These are phyloP conservation scores for Cataglyphis albicans DNA, from an alignment of 2,888 invertebrate genomes.

Conservation along the genomic window DNA sequence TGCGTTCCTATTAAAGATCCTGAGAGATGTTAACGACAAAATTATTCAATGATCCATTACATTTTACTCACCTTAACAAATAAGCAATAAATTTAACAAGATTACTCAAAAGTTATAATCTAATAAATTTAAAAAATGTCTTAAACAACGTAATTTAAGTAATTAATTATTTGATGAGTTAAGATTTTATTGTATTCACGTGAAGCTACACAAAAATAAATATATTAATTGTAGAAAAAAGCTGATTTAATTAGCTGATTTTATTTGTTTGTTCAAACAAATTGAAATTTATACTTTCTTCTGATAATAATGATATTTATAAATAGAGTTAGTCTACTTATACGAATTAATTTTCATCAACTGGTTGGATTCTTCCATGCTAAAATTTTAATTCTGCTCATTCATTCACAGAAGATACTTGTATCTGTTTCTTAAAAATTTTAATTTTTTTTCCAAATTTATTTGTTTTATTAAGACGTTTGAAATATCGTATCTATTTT, in stretches of 20 bases:
- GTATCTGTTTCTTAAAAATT: not conserved
- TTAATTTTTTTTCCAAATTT: not conserved
- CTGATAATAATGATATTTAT: not conserved
- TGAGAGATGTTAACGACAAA: slow-evolving; percentile 3
- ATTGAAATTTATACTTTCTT: not conserved
- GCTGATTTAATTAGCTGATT: too few species aligned
- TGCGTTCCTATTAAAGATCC: slow-evolving; percentile 6
- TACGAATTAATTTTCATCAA: not conserved
- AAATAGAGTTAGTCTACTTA: not conserved
- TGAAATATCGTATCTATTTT: not conserved
- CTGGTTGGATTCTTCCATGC: not conserved
- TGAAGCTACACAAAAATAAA: not conserved
- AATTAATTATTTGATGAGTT: not conserved
- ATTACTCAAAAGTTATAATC: not conserved
- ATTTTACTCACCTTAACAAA: not conserved
- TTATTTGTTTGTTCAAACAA: not conserved
- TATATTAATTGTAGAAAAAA: not conserved
- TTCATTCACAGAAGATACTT: not conserved
- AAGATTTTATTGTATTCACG: not conserved
- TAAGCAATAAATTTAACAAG: not conserved
- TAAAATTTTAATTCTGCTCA: not conserved
- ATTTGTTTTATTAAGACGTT: not conserved
- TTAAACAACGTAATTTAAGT: not conserved
- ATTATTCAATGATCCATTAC: not conserved
- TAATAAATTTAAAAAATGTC: not conserved